These are phyloP conservation scores for Megalops cyprinoides DNA, from an alignment of 2,797 vertebrate species.

Conservation along the genomic window DNA sequence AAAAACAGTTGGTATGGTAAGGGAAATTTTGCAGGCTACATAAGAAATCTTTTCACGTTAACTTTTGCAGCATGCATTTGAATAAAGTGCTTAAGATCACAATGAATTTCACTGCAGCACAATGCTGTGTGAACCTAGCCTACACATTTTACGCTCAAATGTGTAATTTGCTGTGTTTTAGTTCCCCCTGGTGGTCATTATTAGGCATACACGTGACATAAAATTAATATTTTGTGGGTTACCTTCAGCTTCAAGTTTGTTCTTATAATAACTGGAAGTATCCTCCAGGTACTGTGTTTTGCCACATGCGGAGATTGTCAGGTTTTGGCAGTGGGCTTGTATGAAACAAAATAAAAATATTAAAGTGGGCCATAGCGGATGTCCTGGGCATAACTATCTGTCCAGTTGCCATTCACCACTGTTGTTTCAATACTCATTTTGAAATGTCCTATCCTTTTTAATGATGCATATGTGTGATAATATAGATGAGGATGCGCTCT, in stretches of 20 bases:
- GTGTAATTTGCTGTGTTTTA: conserved; percentile 47
- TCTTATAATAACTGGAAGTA: not conserved
- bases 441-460: not conserved
- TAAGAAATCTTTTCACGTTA: too few relatives aligned
- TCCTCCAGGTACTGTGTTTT: too few relatives aligned
- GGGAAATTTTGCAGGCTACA: not conserved
- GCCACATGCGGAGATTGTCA: not conserved
- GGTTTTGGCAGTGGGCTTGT: not conserved
- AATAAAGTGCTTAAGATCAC: not conserved
- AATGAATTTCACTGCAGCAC: not conserved
- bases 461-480: not conserved
- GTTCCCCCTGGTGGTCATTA: conserved; percentile 59
- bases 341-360: too few relatives aligned
- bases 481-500: too few relatives aligned
- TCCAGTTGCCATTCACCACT: not conserved
- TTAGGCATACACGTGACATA: not conserved
- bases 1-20: not conserved
- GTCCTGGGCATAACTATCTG: too few relatives aligned
- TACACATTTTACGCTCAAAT: not conserved
- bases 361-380: too few relatives aligned
- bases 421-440: not conserved
- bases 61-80: too few relatives aligned
- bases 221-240: not conserved
- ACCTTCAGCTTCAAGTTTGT: not conserved
- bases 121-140: not conserved